Evolutionary conservation across 2,888 invertebrate species (phyloP).

Genomic region (Brachynemurus nebulosus): DNA sequence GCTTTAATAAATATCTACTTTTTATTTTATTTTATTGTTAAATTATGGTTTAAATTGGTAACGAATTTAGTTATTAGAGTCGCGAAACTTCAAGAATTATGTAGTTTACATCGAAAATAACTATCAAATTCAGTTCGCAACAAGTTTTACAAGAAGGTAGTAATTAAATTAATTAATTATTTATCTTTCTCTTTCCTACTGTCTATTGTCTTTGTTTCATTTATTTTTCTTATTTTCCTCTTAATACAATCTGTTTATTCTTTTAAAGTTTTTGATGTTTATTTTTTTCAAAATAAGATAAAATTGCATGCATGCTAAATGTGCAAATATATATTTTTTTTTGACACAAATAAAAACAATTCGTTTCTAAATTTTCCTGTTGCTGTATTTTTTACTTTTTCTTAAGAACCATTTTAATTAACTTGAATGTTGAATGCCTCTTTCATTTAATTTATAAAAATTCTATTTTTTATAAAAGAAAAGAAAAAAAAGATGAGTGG

Average conservation of each 20-base stretch:
- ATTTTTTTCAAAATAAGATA: neutral
- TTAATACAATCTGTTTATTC: neutral
- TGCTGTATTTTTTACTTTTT: neutral
- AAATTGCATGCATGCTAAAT: slow-evolving; percentile 22
- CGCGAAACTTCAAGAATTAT: too few relatives aligned
- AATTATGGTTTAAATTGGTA: too few relatives aligned
- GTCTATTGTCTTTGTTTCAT: too few relatives aligned
- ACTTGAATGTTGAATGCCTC: slow-evolving; percentile 31
- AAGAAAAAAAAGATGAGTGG: slow-evolving; percentile 31
- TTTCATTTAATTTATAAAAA: slow-evolving; percentile 21
- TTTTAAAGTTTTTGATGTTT: neutral
- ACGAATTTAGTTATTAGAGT: too few relatives aligned
- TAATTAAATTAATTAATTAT: slow-evolving; percentile 1
- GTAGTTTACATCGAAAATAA: too few relatives aligned
- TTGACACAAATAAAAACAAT: too few relatives aligned
- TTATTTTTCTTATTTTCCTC: neutral
- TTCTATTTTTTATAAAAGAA: slow-evolving; percentile 23
- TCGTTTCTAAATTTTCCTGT: neutral
- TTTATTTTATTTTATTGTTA: too few relatives aligned
- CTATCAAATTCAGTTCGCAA: too few relatives aligned
- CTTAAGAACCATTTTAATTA: slow-evolving; percentile 5
- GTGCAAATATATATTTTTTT: slow-evolving; percentile 22
- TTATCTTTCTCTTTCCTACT: neutral
- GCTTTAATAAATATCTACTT: too few relatives aligned
- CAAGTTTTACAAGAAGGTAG: neutral